phyloP scores from a whole-genome alignment of 2,888 invertebrate genomes.

The Eucera pruinosa region DNA sequence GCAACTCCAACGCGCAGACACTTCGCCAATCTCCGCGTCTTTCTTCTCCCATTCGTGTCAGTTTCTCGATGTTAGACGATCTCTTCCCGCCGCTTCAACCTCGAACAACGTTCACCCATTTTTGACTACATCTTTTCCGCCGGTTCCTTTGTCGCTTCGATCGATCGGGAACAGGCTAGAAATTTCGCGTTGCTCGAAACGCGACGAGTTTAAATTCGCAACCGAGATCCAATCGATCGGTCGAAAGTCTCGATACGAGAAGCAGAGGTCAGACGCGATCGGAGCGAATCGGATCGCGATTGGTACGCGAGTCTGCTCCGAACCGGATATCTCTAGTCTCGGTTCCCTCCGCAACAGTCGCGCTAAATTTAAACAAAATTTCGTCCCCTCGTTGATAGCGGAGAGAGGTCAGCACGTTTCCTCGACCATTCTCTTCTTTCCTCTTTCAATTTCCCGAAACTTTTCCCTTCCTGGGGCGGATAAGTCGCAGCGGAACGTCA shows the following conservation, averaged over 20 bases:
- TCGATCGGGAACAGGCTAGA: background rate
- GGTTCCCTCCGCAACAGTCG: background rate
- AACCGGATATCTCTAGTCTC: conserved; percentile 74
- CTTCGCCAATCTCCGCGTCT: conserved; percentile 30
- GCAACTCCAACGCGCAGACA: conserved; percentile 35
- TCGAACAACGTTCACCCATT: background rate
- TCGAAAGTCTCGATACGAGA: conserved; percentile 27
- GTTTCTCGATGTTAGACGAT: conserved; percentile 2
- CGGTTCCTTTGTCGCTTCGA: background rate
- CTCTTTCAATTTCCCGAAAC: no score
- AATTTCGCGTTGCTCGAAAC: background rate
- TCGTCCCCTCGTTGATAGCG: conserved; percentile 12
- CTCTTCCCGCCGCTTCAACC: background rate
- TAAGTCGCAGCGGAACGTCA: no score
- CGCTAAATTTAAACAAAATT: conserved; percentile 30
- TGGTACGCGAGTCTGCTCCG: conserved; percentile 58
- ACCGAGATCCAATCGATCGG: conserved; percentile 17
- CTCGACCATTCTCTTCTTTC: background rate
- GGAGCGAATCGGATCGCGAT: conserved; percentile 67
- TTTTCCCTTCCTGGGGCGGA: no score
- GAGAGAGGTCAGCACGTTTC: background rate
- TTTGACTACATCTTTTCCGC: conserved; percentile 9
- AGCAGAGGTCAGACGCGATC: conserved; percentile 61
- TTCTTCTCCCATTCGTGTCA: conserved; percentile 59
- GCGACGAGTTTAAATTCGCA: conserved; percentile 6